Evolutionary conservation across 2,113 vertebrate genomes (phyloP).

Genomic region (Brevimyrus niger): DNA sequence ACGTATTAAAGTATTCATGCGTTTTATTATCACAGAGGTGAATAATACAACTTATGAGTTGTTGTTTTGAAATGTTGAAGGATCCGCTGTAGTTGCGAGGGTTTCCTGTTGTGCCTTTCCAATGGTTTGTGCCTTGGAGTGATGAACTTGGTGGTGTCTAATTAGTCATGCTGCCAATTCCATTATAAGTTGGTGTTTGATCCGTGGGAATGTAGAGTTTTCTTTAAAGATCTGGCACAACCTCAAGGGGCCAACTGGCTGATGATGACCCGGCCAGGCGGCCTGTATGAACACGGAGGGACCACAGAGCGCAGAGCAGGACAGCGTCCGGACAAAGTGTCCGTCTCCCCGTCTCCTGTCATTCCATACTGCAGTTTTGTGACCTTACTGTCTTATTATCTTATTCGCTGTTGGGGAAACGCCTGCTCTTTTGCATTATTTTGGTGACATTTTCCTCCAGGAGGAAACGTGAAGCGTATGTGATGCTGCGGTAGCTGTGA

Average conservation of each 20-base stretch:
- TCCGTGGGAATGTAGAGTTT: background rate
- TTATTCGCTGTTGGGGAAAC: background rate
- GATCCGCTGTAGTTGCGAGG: background rate
- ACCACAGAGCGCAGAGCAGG: background rate
- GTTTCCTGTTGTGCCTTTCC: background rate
- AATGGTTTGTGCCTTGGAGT: background rate
- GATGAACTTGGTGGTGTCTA: background rate
- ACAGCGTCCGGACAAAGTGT: background rate
- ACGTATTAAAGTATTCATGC: background rate
- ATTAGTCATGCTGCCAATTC: background rate
- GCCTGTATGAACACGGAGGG: background rate
- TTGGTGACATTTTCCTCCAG: background rate
- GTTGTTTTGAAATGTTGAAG: background rate
- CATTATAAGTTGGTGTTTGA: background rate
- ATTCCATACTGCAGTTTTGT: background rate
- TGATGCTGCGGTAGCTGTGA: background rate
- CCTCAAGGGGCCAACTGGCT: background rate
- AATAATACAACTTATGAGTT: background rate
- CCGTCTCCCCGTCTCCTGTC: background rate
- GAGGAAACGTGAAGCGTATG: background rate
- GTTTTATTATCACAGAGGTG: background rate
- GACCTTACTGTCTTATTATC: background rate
- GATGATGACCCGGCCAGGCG: background rate
- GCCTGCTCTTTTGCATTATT: background rate
- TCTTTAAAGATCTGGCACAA: background rate